These are phyloP conservation scores for Siniperca obscura DNA, from an alignment of 2,797 vertebrate genomes.

Conservation along the genomic window DNA sequence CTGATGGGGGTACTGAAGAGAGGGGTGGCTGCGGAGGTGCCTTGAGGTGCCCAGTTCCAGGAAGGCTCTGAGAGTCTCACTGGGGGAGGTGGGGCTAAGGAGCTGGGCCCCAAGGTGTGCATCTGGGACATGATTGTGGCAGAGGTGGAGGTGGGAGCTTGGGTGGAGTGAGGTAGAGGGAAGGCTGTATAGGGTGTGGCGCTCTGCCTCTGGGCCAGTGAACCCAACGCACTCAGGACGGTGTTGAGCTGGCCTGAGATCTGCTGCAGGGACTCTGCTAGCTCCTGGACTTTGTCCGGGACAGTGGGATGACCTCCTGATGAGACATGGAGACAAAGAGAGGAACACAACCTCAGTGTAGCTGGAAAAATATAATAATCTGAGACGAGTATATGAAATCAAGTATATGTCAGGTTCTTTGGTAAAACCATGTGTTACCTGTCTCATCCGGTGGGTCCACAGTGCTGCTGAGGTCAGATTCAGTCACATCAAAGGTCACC, in stretches of 20 bases:
- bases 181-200: conserved; percentile 25
- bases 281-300: conserved; percentile 85
- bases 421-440: conserved; percentile 59
- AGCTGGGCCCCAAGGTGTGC: conserved; percentile 17
- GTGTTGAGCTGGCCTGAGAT: conserved; percentile 90
- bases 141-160: conserved; percentile 16
- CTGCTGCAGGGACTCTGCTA: conserved; percentile 88
- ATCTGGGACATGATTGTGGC: conserved; percentile 26
- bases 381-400: neutral
- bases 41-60: conserved; percentile 78
- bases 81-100: conserved; percentile 27
- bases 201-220: conserved; percentile 75
- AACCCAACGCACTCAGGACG: conserved; percentile 85
- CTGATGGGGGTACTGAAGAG: conserved; percentile 51
- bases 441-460: conserved; percentile 64
- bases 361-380: neutral
- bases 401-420: neutral
- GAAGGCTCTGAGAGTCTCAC: conserved; percentile 39
- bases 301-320: conserved; percentile 55
- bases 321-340: neutral
- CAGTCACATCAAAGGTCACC: conserved; percentile 89
- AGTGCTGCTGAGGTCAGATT: conserved; percentile 84
- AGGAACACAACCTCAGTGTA: neutral
- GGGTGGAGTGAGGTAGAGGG: conserved; percentile 21
- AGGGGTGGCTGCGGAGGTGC: conserved; percentile 61